Evolutionary conservation across 2,797 vertebrate species (phyloP).

Genomic region (Ctenopoma multispine): DNA sequence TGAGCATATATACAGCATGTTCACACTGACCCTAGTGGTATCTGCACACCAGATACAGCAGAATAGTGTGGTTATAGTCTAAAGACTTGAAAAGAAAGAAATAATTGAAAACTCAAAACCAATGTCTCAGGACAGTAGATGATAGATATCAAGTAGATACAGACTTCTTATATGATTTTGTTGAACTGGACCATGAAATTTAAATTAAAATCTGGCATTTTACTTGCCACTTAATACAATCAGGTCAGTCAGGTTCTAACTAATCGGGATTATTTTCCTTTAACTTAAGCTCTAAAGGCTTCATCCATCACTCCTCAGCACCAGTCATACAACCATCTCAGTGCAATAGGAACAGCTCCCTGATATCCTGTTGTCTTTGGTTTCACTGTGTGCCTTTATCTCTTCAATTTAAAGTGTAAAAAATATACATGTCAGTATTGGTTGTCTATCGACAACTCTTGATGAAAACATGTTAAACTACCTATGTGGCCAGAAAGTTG

Average conservation of each 20-base stretch:
- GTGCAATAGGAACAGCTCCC: conserved; percentile 39
- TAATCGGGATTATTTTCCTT: neutral
- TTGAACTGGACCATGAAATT: conserved; percentile 3
- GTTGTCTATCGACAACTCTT: conserved; percentile 22
- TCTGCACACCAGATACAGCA: neutral
- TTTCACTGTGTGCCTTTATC: conserved; percentile 1
- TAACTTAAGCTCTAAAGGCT: neutral
- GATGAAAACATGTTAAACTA: conserved; percentile 49
- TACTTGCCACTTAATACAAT: neutral
- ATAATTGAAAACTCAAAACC: neutral
- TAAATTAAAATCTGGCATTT: neutral
- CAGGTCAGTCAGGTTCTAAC: neutral
- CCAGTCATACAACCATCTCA: conserved; percentile 17
- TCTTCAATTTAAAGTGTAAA: conserved; percentile 21
- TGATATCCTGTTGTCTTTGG: conserved; percentile 11
- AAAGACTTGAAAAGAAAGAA: too few species aligned
- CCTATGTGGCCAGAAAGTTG: conserved; percentile 40
- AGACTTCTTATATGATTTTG: neutral
- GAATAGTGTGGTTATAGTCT: neutral
- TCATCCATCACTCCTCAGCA: conserved; percentile 46
- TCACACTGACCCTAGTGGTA: too few species aligned
- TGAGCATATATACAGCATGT: too few species aligned
- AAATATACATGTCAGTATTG: conserved; percentile 20
- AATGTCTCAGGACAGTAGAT: neutral
- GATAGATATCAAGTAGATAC: too few species aligned